These are phyloP conservation scores for Dryobotodes eremita DNA, from an alignment of 2,888 invertebrate genomes.

Conservation along the genomic window DNA sequence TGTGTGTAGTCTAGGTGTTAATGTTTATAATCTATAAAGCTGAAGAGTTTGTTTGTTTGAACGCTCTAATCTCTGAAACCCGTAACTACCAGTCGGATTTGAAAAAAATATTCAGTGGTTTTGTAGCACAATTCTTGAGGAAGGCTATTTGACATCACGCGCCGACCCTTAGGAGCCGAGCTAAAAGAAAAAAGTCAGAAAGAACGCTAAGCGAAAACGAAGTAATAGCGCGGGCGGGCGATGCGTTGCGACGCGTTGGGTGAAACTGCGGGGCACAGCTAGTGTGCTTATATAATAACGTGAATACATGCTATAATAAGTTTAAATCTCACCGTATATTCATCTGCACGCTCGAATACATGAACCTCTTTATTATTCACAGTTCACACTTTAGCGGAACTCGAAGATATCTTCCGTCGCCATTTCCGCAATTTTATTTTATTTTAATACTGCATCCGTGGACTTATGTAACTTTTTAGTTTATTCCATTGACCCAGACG, in stretches of 20 bases:
- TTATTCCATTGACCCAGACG: constrained; percentile 40
- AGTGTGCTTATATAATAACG: background rate
- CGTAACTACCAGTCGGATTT: background rate
- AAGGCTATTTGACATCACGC: background rate
- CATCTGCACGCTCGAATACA: constrained; percentile 34
- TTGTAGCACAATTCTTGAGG: too few species aligned
- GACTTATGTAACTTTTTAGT: constrained; percentile 54
- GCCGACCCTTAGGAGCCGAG: too few species aligned
- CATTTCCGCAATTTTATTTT: constrained; percentile 60
- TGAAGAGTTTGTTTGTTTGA: background rate
- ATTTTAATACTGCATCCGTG: constrained; percentile 52
- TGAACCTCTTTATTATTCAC: constrained; percentile 50
- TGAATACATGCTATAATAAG: constrained; percentile 15
- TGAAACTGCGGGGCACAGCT: background rate
- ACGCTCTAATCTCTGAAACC: background rate
- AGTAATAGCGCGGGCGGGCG: background rate
- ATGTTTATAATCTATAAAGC: background rate
- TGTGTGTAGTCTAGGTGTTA: constrained; percentile 1
- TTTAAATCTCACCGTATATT: constrained; percentile 11
- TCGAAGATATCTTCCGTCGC: constrained; percentile 38
- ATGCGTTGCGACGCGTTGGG: background rate
- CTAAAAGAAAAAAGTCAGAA: background rate
- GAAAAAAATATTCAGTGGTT: too few species aligned
- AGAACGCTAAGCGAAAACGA: background rate
- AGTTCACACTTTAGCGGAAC: constrained; percentile 53